Percentiles rank a stretch among this genome's conserved stretches.
Conservation (phyloP, 2,888 invertebrate species). For the Seira ritae region DNA sequence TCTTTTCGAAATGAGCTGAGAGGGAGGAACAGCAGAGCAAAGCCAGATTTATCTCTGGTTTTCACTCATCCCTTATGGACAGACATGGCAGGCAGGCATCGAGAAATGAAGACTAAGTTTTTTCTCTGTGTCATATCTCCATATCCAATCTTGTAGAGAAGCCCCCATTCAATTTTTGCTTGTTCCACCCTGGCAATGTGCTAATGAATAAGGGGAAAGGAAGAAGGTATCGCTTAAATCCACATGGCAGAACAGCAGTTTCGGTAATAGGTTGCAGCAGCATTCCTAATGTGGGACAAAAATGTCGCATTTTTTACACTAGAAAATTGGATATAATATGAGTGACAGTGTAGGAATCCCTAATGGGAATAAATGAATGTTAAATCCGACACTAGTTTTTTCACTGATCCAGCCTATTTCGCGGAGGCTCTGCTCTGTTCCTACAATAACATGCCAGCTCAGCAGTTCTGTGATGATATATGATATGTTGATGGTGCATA, state of each 20-base stretch:
- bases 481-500: not conserved
- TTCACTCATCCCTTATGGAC: constrained; percentile 30
- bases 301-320: constrained; percentile 42
- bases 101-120: constrained; percentile 15
- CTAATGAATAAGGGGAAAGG: constrained; percentile 27
- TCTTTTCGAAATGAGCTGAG: not conserved
- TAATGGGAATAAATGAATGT: constrained; percentile 63
- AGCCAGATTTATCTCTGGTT: constrained; percentile 46
- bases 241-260: not conserved
- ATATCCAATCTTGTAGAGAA: constrained; percentile 26
- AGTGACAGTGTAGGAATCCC: constrained; percentile 54
- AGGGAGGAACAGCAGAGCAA: constrained; percentile 7
- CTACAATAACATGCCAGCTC: not conserved
- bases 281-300: constrained; percentile 44
- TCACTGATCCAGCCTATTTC: constrained; percentile 11
- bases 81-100: not conserved
- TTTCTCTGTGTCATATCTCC: constrained; percentile 34
- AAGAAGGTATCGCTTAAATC: not conserved
- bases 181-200: too few relatives aligned
- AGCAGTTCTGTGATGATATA: not conserved
- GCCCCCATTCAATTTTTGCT: constrained; percentile 10
- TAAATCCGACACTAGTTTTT: constrained; percentile 48
- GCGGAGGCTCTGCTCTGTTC: not conserved
- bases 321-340: constrained; percentile 19
- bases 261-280: too few relatives aligned